phyloP scores from a whole-genome alignment of 1,140 invertebrate species.

The Drosophila chauvacae region DNA sequence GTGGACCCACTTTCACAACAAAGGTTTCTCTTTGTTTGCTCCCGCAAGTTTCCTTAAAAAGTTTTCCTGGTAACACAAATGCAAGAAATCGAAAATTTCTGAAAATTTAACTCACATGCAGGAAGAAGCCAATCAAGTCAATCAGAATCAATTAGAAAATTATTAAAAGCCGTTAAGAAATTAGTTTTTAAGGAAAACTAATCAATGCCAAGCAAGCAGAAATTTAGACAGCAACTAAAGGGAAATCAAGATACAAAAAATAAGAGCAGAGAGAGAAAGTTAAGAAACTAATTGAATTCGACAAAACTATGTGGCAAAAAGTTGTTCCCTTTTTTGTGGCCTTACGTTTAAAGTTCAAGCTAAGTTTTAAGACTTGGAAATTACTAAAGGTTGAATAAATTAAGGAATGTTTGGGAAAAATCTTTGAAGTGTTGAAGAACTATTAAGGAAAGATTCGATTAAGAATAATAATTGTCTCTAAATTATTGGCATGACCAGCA shows the following conservation, averaged over 20 bases:
- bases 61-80: neutral
- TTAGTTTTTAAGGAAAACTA: slow-evolving; percentile 5
- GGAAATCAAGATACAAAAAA: neutral
- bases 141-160: slow-evolving; percentile 2
- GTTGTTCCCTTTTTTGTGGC: neutral
- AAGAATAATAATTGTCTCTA: no score
- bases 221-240: neutral
- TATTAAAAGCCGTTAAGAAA: neutral
- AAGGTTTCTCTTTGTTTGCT: neutral
- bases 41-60: neutral
- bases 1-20: neutral
- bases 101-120: neutral
- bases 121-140: neutral
- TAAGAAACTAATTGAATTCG: neutral
- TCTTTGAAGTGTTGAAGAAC: neutral
- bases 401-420: no score
- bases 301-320: neutral
- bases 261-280: neutral
- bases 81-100: no score
- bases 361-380: neutral
- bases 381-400: neutral
- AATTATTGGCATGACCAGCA: no score
- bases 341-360: neutral
- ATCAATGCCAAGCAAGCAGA: neutral
- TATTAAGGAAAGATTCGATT: neutral